phyloP scores from a whole-genome alignment of 2,888 invertebrate genomes.

The Machimus atricapillus region DNA sequence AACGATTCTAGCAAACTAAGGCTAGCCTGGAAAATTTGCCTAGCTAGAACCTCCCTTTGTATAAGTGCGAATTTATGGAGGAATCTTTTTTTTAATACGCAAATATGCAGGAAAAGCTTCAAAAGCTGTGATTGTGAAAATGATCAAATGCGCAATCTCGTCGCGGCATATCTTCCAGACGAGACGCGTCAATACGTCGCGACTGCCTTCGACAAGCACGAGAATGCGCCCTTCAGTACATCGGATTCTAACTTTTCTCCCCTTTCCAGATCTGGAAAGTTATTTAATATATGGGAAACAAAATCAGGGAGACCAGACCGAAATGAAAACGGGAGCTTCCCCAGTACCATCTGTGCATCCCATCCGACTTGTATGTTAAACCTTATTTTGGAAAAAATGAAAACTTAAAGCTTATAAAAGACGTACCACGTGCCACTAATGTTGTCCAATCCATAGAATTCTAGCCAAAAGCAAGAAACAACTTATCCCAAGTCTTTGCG shows the following conservation, averaged over 20 bases:
- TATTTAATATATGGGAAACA: background rate
- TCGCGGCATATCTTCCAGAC: constrained; percentile 4
- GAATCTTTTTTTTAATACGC: constrained; percentile 13
- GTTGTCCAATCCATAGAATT: background rate
- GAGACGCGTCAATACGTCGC: constrained; percentile 31
- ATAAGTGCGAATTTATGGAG: constrained; percentile 4
- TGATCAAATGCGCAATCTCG: background rate
- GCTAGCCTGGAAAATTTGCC: constrained; percentile 51
- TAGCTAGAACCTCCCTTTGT: constrained; percentile 39
- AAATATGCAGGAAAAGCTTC: constrained; percentile 27
- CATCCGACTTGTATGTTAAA: background rate
- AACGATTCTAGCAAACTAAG: constrained; percentile 51
- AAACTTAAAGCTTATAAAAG: background rate
- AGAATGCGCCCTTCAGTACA: background rate
- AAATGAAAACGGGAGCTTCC: background rate
- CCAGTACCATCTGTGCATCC: background rate
- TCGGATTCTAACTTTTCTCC: background rate
- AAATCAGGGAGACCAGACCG: background rate
- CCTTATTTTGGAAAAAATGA: background rate
- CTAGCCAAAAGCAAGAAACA: background rate
- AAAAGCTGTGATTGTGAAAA: background rate
- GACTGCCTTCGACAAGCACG: constrained; percentile 14
- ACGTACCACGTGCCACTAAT: background rate
- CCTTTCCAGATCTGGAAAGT: background rate
- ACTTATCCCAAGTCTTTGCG: background rate